Evolutionary conservation across 35 echinoderm and acorn worm species (phyloP), one percentile per base, ranked within the genome.

Genomic region (Ophiothrix spiculata): DNA sequence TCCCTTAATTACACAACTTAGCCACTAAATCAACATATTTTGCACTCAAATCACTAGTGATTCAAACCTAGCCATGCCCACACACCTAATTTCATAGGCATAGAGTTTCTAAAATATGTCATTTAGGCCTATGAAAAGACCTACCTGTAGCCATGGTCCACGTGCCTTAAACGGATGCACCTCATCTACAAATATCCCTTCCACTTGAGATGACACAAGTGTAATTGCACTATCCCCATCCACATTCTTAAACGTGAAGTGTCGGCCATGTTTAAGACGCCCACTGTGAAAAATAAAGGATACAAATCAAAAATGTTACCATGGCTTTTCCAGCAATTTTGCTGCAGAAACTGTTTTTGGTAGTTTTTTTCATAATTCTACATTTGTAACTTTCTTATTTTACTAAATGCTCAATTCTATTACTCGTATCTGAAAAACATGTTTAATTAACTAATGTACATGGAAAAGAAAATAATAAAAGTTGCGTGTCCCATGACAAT

Each of bases 241-340:
- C 17, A 93, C 79, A 34, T 90, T 91, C 87, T 98, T 98, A 56
- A 94, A 98, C 25, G 95, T 98, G 56, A 98, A 98, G 87, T 98
- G 95, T 42, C 95, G 89, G n/a, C 95, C 95, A 83, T 98, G 95
- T 94, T 91, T 98, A n/a, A 98, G 46, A 33, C 95, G 88, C 38
- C 95, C 95, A 77, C 95, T 98, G 78, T 3, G 40, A 83, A 25
- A 40, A 40, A 80, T 76, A 76, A 41, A 39, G 69, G 45, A 87
- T 0, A 87, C n/a, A n/a, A n/a, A n/a, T n/a, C n/a, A n/a, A n/a
- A n/a, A n/a, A n/a, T n/a, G n/a, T n/a, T n/a, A n/a, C n/a, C n/a
- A n/a, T n/a, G n/a, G n/a, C n/a, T n/a, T n/a, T n/a, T 32, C 35
- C 35, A 35, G 1, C 54, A 85, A 25, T 86, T 76, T 37, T 0